Conservation (phyloP, 2,888 invertebrate species). For the Agrenia bidenticulata region DNA sequence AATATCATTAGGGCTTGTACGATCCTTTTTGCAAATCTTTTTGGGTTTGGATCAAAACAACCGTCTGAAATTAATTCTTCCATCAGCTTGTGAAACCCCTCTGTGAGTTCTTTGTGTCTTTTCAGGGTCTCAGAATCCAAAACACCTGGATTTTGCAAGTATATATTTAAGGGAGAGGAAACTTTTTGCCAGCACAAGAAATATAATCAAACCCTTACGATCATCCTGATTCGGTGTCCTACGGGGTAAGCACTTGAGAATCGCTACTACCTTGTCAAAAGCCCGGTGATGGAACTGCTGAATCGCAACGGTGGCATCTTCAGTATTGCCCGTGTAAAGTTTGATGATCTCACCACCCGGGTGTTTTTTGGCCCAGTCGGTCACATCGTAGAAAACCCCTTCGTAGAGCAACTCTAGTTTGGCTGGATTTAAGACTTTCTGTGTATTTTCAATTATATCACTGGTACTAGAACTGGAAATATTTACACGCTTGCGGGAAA, state of each 20-base stretch:
- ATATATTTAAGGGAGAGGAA: background rate
- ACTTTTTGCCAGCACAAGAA: background rate
- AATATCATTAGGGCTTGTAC: slow-evolving; percentile 39
- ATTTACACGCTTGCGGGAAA: too few relatives aligned
- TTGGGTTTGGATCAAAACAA: slow-evolving; percentile 44
- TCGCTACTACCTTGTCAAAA: background rate
- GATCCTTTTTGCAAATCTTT: slow-evolving; percentile 38
- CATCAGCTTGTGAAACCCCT: slow-evolving; percentile 41
- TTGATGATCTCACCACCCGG: slow-evolving; percentile 14
- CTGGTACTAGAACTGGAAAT: too few relatives aligned
- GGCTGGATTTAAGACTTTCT: too few relatives aligned
- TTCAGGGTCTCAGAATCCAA: slow-evolving; percentile 35
- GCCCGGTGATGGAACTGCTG: slow-evolving; percentile 14
- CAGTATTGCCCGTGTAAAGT: slow-evolving; percentile 1
- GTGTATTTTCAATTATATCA: background rate
- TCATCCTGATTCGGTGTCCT: background rate
- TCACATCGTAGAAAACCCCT: slow-evolving; percentile 14
- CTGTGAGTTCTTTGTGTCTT: slow-evolving; percentile 43
- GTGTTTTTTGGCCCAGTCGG: slow-evolving; percentile 3
- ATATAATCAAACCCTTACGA: background rate
- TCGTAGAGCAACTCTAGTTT: slow-evolving; percentile 11
- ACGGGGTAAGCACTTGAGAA: background rate
- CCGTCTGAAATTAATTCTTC: slow-evolving; percentile 45
- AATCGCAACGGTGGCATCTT: slow-evolving; percentile 8
- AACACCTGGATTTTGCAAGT: background rate